Base-by-base conservation (phyloP, 2,797 vertebrate genomes). In the Calcarius lapponicus region DNA sequence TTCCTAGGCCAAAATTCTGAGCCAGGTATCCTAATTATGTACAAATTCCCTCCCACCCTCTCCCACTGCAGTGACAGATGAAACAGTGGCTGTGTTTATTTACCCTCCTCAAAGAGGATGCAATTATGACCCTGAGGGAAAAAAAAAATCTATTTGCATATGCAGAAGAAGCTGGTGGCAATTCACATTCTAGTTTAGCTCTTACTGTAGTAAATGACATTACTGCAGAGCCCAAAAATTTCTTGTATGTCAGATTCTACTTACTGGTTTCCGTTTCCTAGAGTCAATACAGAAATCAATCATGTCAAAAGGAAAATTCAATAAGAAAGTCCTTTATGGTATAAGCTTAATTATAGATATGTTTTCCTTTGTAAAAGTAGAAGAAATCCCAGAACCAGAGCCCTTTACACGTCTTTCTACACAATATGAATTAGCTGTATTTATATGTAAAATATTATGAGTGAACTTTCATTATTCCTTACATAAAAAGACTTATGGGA, bases 251-350 rank as follows among this genome's bases (percentile, higher is more conserved):
- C 94, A 96, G 79, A 67, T 86, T 95, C 76, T 89, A 69, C 95
- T 95, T 95, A 92, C 86, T 95, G 90, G 75, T 97, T 97, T 98
- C 97, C 71, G 95, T 96, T 97, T 97, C 89, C 92, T 93, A 83
- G 71, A 93, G 91, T 97, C 97, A 96, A 97, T 97, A 96, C 79
- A 97, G 80, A 97, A 97, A 97, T 98, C 96, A 97, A 93, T 98
- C 91, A 84, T 50, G 89, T 95, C 85, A 67, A 95, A 97, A 96
- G 89, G 65, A 94, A 97, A 97, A 97, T 96, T 97, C 96, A 97
- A 81, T 95, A 96, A 78, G 71, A 97, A 97, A 97, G 84, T 95
- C 67, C 42, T 97, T 95, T 92, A 89, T 93, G 57, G 88, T 71
- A 92, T 88, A 96, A 96, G 83, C 91, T 65, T 97, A 97, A 97